Base-by-base conservation (phyloP, 2,888 invertebrate species). In the Leptothorax acervorum region DNA sequence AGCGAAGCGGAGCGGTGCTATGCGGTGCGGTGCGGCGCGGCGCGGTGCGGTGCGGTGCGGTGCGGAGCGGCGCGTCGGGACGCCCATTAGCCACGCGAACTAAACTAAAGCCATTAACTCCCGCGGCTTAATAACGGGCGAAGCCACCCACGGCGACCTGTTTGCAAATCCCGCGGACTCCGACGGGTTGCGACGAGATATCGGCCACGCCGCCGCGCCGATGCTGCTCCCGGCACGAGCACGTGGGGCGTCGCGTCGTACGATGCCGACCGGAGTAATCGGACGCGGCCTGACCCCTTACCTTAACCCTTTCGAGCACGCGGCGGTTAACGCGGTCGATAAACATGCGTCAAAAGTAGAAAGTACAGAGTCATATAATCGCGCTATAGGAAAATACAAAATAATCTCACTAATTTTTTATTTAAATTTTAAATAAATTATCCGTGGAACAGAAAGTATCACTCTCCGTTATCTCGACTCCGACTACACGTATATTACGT, bases 41-140 rank as follows among this genome's bases (percentile, higher is more conserved):
- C 88, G 81, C 85, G 87, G 53, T 71, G 65, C 42, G 63, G 62
- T 4, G 84, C 88, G 89, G 87, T 82, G 88, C 79, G 71, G 53
- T 1, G 87, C 88, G 71, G 4, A 5, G 86, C 88, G 90, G 88
- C 88, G 87, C 89, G 83, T 82, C 66, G 84, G 82, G 87, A 89
- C 90, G 91, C 91, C 89, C 90, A 87, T 90, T 89, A 87, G 86
- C 90, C 88, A 78, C 86, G 86, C 88, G 62, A 93, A 92, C 93
- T 92, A 92, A 93, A 92, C 93, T 92, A 92, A 93, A 93, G 91
- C 93, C 91, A 93, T 93, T 93, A 93, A 92, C 92, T 90, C 91
- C 85, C 90, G 87, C 86, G 90, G 91, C 88, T 91, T 91, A 92
- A 92, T 93, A 93, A 92, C 92, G 87, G 86, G 57, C 65, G 78